Evolutionary conservation across 2,113 vertebrate genomes (phyloP).

Genomic region (Cheilinus undulatus): DNA sequence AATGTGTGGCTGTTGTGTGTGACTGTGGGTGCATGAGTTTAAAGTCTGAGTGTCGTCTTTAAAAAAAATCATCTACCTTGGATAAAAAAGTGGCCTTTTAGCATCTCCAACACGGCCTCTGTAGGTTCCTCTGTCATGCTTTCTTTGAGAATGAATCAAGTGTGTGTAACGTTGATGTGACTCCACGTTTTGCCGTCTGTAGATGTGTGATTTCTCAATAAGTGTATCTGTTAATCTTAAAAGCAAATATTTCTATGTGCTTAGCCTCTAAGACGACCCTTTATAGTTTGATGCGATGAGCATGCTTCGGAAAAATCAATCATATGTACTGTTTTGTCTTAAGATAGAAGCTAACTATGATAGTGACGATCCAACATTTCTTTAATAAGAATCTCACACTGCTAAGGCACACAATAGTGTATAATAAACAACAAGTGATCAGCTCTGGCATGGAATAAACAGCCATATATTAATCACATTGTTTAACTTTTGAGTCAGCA

Average conservation of each 20-base stretch:
- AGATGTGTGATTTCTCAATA: slow-evolving; percentile 63
- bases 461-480: slow-evolving; percentile 70
- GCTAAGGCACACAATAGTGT: slow-evolving; percentile 40
- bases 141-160: slow-evolving; percentile 69
- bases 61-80: slow-evolving; percentile 70
- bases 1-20: slow-evolving; percentile 50
- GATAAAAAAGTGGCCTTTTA: slow-evolving; percentile 80
- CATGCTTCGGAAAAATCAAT: slow-evolving; percentile 73
- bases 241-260: slow-evolving; percentile 54
- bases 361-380: slow-evolving; percentile 28
- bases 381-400: slow-evolving; percentile 12
- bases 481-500: slow-evolving; percentile 55
- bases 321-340: slow-evolving; percentile 55
- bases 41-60: slow-evolving; percentile 39
- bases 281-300: slow-evolving; percentile 60
- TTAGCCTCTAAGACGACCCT: slow-evolving; percentile 53
- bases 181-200: slow-evolving; percentile 58
- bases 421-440: slow-evolving; percentile 30
- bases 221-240: slow-evolving; percentile 52
- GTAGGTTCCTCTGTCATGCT: slow-evolving; percentile 71
- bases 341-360: slow-evolving; percentile 34
- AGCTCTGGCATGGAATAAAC: slow-evolving; percentile 76
- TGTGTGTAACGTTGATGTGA: slow-evolving; percentile 57
- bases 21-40: slow-evolving; percentile 56
- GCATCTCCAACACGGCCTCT: slow-evolving; percentile 74